These are phyloP conservation scores for Sterrhoptilus dennistouni DNA, from an alignment of 2,113 vertebrate species.

Conservation along the genomic window DNA sequence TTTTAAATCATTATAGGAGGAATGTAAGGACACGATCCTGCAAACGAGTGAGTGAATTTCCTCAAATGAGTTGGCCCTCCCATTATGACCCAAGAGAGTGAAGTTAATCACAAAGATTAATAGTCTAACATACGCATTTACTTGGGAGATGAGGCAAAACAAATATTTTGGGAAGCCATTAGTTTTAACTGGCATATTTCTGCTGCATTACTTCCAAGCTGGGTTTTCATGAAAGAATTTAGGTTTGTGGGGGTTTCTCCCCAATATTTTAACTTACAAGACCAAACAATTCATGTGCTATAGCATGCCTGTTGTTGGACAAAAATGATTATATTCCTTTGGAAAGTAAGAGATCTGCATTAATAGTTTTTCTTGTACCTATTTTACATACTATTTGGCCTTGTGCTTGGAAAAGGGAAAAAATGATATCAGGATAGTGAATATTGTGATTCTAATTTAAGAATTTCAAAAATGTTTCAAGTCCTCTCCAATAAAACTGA, in stretches of 20 bases:
- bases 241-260: background rate
- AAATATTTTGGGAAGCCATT: background rate
- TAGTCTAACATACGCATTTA: background rate
- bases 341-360: background rate
- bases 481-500: background rate
- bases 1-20: background rate
- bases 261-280: background rate
- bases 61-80: background rate
- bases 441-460: background rate
- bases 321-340: background rate
- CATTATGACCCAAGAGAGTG: background rate
- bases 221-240: background rate
- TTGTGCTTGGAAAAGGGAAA: background rate
- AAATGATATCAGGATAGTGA: background rate
- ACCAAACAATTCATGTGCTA: background rate
- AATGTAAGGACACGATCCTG: background rate
- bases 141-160: background rate
- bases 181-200: background rate
- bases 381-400: background rate
- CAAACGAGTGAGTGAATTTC: background rate
- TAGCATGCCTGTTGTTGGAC: background rate
- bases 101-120: conserved; percentile 4
- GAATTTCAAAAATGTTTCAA: background rate
- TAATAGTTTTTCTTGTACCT: background rate
- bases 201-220: background rate